phyloP scores from a whole-genome alignment of 2,888 invertebrate genomes.

The Rhagonycha fulva region DNA sequence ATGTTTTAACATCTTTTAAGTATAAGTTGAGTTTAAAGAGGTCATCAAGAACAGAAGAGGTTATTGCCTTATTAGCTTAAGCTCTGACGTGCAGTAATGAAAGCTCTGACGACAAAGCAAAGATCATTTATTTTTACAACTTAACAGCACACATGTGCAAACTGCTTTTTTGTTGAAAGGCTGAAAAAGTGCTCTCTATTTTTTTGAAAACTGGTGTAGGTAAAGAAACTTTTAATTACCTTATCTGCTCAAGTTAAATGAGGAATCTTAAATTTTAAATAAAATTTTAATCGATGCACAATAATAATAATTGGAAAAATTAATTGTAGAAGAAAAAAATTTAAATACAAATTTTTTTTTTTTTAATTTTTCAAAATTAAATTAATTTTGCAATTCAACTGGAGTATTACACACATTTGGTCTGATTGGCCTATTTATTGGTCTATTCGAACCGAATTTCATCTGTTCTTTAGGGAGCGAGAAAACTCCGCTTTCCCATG shows the following conservation, averaged over 20 bases:
- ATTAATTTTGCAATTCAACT: too few relatives aligned
- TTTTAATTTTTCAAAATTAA: too few relatives aligned
- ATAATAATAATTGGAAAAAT: too few relatives aligned
- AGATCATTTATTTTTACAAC: not conserved
- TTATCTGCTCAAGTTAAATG: not conserved
- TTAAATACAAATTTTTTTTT: too few relatives aligned
- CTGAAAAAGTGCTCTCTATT: not conserved
- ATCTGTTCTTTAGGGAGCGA: too few relatives aligned
- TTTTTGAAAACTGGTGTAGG: not conserved
- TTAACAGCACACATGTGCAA: not conserved
- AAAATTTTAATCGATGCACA: not conserved
- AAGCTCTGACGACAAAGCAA: not conserved
- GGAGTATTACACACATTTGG: too few relatives aligned
- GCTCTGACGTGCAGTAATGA: not conserved
- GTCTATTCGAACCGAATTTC: too few relatives aligned
- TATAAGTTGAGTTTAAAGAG: not conserved
- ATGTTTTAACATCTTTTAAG: not conserved
- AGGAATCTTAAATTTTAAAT: not conserved
- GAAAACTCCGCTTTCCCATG: too few relatives aligned
- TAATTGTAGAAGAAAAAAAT: too few relatives aligned
- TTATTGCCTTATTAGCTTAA: not conserved
- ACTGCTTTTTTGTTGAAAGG: not conserved
- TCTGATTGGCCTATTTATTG: too few relatives aligned
- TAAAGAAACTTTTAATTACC: not conserved
- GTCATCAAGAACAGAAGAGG: not conserved